phyloP scores from a whole-genome alignment of 2,888 invertebrate species.

The Oxycera nigricornis region DNA sequence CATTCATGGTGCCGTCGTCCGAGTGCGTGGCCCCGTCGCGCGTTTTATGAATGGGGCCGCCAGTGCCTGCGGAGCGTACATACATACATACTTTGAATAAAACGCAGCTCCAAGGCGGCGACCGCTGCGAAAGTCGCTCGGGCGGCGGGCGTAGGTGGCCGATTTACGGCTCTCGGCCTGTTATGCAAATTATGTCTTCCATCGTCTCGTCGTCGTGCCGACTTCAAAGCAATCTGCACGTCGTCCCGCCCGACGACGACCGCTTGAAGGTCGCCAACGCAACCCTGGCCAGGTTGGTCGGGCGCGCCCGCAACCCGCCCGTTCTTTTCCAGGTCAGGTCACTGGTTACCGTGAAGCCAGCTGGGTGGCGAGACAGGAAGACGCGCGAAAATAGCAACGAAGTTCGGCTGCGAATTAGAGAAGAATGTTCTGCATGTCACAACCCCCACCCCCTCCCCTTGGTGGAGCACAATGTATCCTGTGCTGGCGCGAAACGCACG shows the following conservation, averaged over 20 bases:
- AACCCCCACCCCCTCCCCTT: background rate
- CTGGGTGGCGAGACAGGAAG: background rate
- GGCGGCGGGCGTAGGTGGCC: conserved; percentile 2
- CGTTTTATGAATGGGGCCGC: background rate
- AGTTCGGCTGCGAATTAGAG: too few relatives aligned
- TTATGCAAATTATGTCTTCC: background rate
- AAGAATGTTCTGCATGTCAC: too few relatives aligned
- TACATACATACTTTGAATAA: background rate
- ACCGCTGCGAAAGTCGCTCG: background rate
- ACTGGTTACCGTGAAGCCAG: background rate
- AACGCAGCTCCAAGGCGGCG: background rate
- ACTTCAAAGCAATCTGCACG: background rate
- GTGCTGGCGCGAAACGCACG: background rate
- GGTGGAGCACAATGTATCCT: background rate
- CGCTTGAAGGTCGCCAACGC: conserved; percentile 15
- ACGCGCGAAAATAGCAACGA: background rate
- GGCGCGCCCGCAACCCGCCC: background rate
- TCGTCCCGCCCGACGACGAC: background rate
- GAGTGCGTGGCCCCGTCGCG: background rate
- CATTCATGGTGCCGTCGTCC: background rate
- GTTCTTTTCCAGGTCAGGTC: background rate
- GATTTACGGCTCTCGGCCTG: background rate
- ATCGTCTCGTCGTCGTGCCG: background rate
- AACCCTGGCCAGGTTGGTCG: conserved; percentile 8
- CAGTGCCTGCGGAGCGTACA: too few relatives aligned